Conservation (phyloP, 37 sponge, comb jelly and placozoan species). For the Geodia barretti region DNA sequence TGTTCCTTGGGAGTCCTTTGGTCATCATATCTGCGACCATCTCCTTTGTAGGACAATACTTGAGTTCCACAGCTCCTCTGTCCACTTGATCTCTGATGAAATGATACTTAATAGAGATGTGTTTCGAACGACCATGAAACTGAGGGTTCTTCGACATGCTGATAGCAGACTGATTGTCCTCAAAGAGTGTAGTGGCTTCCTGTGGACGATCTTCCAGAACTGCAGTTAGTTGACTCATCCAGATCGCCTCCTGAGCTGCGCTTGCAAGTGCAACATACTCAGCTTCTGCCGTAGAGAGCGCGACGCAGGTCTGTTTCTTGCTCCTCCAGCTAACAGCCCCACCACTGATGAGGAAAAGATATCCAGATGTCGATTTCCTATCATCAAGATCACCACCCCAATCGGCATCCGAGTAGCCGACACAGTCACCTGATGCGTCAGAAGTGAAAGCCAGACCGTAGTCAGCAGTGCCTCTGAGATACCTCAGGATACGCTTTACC, state of each 20-base stretch:
- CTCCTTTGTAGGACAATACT: constrained; percentile 49
- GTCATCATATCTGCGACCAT: constrained; percentile 62
- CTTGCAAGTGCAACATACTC: constrained; percentile 31
- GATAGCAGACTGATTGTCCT: constrained; percentile 51
- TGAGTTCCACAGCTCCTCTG: constrained; percentile 19
- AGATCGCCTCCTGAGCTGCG: constrained; percentile 41
- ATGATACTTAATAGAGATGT: constrained; percentile 54
- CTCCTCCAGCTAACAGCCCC: constrained; percentile 34
- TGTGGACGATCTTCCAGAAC: background rate
- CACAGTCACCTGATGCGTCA: background rate
- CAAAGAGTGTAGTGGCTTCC: constrained; percentile 14
- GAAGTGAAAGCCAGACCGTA: constrained; percentile 9
- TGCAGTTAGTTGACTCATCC: constrained; percentile 27
- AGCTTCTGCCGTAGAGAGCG: constrained; percentile 49
- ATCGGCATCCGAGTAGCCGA: constrained; percentile 38
- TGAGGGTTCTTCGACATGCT: constrained; percentile 33
- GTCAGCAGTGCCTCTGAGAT: constrained; percentile 23
- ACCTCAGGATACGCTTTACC: constrained; percentile 15
- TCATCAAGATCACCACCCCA: constrained; percentile 37
- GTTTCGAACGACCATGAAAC: constrained; percentile 51
- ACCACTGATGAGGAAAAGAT: constrained; percentile 37
- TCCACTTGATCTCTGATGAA: constrained; percentile 42
- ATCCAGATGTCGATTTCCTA: constrained; percentile 45
- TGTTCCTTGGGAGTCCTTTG: constrained; percentile 33
- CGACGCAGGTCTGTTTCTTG: constrained; percentile 36